Percentiles rank a stretch among this genome's conserved stretches.
These are phyloP conservation scores for Melanotaenia boesemani DNA, from an alignment of 2,797 vertebrate species.

Conservation along the genomic window DNA sequence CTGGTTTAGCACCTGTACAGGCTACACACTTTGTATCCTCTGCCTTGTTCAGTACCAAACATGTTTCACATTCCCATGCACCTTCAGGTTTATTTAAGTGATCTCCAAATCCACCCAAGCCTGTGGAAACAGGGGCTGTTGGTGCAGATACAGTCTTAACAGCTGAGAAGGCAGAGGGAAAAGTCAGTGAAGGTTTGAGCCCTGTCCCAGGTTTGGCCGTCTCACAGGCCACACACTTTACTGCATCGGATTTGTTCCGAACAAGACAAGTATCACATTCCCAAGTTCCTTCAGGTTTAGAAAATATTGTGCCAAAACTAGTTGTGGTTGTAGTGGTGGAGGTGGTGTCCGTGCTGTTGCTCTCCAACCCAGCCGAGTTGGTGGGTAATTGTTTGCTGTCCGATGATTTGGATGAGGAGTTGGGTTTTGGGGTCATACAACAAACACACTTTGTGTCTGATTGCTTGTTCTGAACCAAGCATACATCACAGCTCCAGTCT, in stretches of 20 bases:
- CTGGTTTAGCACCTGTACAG: slow-evolving; percentile 91
- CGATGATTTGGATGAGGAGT: slow-evolving; percentile 67
- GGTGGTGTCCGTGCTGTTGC: slow-evolving; percentile 42
- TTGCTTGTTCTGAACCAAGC: slow-evolving; percentile 86
- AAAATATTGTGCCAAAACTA: slow-evolving; percentile 79
- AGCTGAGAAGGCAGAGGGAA: slow-evolving; percentile 82
- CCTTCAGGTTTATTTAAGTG: slow-evolving; percentile 93
- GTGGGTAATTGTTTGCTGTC: slow-evolving; percentile 75
- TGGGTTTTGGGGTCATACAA: slow-evolving; percentile 82
- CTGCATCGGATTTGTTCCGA: slow-evolving; percentile 91
- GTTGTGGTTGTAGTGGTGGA: slow-evolving; percentile 45
- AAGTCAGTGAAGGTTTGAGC: slow-evolving; percentile 88
- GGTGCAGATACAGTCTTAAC: slow-evolving; percentile 73
- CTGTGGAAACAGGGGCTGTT: slow-evolving; percentile 76
- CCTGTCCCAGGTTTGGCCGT: slow-evolving; percentile 94
- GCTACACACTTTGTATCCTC: slow-evolving; percentile 91
- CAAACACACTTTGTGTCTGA: slow-evolving; percentile 87
- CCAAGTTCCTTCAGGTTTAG: slow-evolving; percentile 88
- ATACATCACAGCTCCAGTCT: slow-evolving; percentile 86
- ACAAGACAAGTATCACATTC: slow-evolving; percentile 98
- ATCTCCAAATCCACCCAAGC: slow-evolving; percentile 88
- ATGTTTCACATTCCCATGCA: slow-evolving; percentile 91
- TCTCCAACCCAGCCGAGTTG: slow-evolving; percentile 42
- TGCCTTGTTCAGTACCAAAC: slow-evolving; percentile 90
- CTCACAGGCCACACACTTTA: slow-evolving; percentile 96